phyloP scores from a whole-genome alignment of 2,888 invertebrate species.

The Protula sp. region DNA sequence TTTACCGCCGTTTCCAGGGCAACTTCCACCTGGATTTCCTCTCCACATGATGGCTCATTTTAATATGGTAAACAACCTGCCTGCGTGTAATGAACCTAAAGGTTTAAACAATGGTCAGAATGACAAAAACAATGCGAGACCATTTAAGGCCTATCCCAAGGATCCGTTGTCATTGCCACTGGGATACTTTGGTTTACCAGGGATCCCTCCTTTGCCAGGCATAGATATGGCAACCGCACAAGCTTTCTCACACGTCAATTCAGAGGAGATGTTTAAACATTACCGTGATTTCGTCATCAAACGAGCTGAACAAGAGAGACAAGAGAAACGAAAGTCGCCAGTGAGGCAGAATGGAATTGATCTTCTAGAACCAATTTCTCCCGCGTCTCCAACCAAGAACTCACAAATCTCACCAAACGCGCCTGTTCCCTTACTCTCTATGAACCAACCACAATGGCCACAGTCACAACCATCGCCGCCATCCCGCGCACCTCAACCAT shows the following conservation, averaged over 20 bases:
- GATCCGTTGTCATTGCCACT: slow-evolving; percentile 62
- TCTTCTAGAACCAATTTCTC: no score
- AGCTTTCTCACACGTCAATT: slow-evolving; percentile 26
- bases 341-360: no score
- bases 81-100: no score
- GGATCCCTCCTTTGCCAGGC: slow-evolving; percentile 31
- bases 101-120: slow-evolving; percentile 2
- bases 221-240: slow-evolving; percentile 32
- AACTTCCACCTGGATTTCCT: slow-evolving; percentile 7
- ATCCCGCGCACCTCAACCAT: no score
- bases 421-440: no score
- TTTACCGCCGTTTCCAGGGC: slow-evolving; percentile 7
- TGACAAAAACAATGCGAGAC: slow-evolving; percentile 35
- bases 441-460: no score
- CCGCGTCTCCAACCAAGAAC: no score
- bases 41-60: slow-evolving; percentile 3
- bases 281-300: slow-evolving; percentile 29
- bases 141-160: slow-evolving; percentile 64
- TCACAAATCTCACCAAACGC: no score
- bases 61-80: slow-evolving; percentile 12
- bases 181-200: slow-evolving; percentile 46
- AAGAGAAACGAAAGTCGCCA: no score
- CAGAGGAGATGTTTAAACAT: slow-evolving; percentile 39
- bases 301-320: no score
- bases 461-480: no score